phyloP scores from a whole-genome alignment of 2,113 vertebrate species.

The Hydropotes inermis region DNA sequence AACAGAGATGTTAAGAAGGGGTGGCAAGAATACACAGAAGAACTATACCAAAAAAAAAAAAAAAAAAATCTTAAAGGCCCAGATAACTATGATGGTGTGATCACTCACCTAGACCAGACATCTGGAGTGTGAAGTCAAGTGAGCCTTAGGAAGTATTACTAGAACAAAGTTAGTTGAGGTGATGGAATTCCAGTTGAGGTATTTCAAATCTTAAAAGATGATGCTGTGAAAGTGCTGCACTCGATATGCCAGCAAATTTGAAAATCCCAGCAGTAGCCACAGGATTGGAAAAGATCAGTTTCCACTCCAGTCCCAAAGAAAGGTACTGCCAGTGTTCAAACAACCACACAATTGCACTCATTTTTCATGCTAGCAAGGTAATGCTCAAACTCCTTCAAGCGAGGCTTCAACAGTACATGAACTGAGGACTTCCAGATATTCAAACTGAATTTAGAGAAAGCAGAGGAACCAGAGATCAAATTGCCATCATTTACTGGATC shows the following conservation, averaged over 20 bases:
- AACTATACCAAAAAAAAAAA: background rate
- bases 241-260: background rate
- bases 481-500: background rate
- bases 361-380: background rate
- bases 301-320: background rate
- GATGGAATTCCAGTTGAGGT: background rate
- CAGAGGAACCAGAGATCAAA: background rate
- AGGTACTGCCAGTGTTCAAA: background rate
- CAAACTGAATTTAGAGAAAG: background rate
- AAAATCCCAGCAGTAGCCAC: background rate
- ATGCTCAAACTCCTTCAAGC: background rate
- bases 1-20: background rate
- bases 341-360: background rate
- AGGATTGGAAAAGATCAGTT: background rate
- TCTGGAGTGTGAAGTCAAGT: background rate
- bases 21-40: background rate
- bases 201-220: background rate
- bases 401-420: background rate
- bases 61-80: background rate
- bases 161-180: background rate
- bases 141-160: background rate
- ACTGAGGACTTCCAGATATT: background rate
- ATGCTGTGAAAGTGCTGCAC: background rate
- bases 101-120: background rate
- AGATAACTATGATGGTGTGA: background rate